Percentiles rank a stretch among this genome's conserved stretches.
Evolutionary conservation across 1,140 invertebrate genomes (phyloP).

Genomic region (Drosophila parabipectinata): DNA sequence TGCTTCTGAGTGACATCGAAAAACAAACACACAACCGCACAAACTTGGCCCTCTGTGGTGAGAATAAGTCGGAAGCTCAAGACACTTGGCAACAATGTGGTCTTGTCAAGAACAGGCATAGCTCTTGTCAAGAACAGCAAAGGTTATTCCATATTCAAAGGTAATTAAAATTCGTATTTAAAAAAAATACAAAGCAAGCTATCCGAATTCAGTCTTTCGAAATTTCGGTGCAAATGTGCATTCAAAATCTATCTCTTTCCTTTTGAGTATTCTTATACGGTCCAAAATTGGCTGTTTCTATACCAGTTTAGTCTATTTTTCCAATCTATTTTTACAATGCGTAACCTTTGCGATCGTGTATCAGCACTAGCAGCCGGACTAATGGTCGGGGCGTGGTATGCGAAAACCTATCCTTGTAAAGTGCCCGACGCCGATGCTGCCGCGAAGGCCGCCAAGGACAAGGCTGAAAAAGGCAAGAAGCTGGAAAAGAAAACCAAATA

Average conservation of each 20-base stretch:
- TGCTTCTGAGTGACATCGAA: constrained; percentile 28
- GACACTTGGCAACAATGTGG: constrained; percentile 7
- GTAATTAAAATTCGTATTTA: neutral
- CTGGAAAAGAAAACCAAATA: neutral
- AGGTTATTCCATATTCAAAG: neutral
- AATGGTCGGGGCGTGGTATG: constrained; percentile 28
- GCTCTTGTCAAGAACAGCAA: neutral
- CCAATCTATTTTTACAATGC: constrained; percentile 12
- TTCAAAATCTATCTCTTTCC: neutral
- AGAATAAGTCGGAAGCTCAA: constrained; percentile 13
- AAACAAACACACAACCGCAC: neutral
- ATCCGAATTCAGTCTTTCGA: neutral
- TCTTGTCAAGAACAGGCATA: neutral
- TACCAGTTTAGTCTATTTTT: neutral
- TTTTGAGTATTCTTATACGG: neutral
- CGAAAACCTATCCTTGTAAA: neutral
- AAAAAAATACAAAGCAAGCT: neutral
- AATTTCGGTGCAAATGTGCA: neutral
- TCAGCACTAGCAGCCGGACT: constrained; percentile 3
- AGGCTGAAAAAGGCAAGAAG: neutral
- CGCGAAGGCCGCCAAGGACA: neutral
- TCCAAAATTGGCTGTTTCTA: constrained; percentile 10
- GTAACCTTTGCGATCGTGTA: constrained; percentile 18
- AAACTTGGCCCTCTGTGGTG: constrained; percentile 12
- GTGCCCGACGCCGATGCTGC: neutral